Conservation (phyloP, 2,113 vertebrate species). For the Mirza zaza region DNA sequence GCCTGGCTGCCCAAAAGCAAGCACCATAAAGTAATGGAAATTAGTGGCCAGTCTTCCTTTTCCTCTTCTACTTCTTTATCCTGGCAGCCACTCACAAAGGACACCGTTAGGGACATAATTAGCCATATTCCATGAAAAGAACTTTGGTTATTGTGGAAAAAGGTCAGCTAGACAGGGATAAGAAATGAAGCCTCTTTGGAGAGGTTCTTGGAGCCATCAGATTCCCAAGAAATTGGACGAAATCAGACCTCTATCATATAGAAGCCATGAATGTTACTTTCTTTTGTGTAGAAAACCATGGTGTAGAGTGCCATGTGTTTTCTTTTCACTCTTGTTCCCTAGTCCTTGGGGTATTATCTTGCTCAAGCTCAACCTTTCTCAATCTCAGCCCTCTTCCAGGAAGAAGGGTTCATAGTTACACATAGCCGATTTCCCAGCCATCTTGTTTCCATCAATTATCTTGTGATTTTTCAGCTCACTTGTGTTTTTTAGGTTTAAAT, state of each 20-base stretch:
- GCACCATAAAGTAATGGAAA: background rate
- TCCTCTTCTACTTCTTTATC: background rate
- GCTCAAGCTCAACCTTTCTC: background rate
- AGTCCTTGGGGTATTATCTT: background rate
- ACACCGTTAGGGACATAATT: background rate
- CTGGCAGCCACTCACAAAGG: background rate
- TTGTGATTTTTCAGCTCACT: background rate
- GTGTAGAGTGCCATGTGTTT: background rate
- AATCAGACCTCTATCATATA: background rate
- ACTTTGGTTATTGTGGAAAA: background rate
- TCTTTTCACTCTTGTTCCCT: background rate
- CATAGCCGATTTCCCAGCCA: background rate
- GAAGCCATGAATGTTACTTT: background rate
- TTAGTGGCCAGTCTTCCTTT: background rate
- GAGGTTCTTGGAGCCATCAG: background rate
- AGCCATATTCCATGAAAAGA: background rate
- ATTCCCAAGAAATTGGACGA: background rate
- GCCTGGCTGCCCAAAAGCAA: background rate
- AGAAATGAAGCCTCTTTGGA: background rate
- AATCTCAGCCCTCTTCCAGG: background rate
- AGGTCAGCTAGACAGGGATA: background rate
- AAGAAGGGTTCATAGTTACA: background rate
- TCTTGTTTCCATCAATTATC: background rate
- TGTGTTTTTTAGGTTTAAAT: slow-evolving; percentile 5
- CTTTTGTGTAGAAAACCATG: background rate